Evolutionary conservation across 2,113 vertebrate species (phyloP).

Genomic region (Mastomys natalensis): DNA sequence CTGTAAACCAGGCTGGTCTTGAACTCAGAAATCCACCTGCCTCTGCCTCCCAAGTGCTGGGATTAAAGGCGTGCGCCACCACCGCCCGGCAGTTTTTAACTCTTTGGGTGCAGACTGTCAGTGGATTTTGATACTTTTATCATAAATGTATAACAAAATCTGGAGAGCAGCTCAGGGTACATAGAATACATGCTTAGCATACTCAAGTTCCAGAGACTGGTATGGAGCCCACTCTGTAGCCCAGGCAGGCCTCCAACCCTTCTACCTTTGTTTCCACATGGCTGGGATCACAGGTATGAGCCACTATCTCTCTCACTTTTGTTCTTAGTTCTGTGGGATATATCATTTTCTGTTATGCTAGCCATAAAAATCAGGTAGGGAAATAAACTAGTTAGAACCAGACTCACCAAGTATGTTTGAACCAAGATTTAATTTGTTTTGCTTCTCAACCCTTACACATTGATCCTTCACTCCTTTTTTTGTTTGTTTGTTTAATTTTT

Average conservation of each 20-base stretch:
- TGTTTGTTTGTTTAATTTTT: background rate
- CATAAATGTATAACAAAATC: background rate
- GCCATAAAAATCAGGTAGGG: slow-evolving; percentile 24
- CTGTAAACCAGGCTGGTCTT: too few species aligned
- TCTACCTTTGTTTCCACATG: background rate
- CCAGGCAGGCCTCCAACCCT: background rate
- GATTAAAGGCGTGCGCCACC: too few species aligned
- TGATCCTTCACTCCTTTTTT: background rate
- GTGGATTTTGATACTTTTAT: background rate
- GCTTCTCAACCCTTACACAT: background rate
- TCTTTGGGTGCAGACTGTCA: slow-evolving; percentile 22
- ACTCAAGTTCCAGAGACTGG: too few species aligned
- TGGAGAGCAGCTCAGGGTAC: background rate
- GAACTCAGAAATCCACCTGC: too few species aligned
- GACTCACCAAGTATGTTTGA: background rate
- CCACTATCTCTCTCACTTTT: background rate
- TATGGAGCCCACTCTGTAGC: background rate
- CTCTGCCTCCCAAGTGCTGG: too few species aligned
- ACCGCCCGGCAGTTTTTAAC: too few species aligned
- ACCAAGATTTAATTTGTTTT: background rate
- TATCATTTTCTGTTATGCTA: slow-evolving; percentile 7
- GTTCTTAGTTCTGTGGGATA: background rate
- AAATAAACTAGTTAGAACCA: slow-evolving; percentile 42
- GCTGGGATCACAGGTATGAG: background rate
- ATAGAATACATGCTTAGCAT: background rate